These are phyloP conservation scores for Nomia melanderi DNA, from an alignment of 1,140 invertebrate genomes.

Conservation along the genomic window DNA sequence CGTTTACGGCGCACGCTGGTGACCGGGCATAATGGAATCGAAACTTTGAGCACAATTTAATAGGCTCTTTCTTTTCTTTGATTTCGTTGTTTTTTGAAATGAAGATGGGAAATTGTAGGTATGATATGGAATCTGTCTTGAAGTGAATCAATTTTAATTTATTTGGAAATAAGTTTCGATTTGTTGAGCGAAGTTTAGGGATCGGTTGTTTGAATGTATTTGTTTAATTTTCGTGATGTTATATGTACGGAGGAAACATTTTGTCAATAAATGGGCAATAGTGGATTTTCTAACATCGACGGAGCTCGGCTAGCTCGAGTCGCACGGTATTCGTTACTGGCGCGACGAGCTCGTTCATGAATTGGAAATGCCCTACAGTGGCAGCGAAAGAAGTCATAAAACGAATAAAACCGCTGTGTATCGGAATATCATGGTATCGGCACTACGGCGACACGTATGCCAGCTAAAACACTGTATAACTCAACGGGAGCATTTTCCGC, in stretches of 20 bases:
- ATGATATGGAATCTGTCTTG: too few relatives aligned
- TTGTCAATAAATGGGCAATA: not conserved
- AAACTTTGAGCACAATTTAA: too few relatives aligned
- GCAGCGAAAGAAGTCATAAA: constrained; percentile 76
- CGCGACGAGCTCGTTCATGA: constrained; percentile 72
- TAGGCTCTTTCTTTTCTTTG: too few relatives aligned
- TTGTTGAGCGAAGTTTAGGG: too few relatives aligned
- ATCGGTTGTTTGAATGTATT: too few relatives aligned
- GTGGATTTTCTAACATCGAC: not conserved
- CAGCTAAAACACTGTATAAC: not conserved
- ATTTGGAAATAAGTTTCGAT: too few relatives aligned
- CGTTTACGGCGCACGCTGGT: too few relatives aligned
- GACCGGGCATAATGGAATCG: too few relatives aligned
- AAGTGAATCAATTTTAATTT: too few relatives aligned
- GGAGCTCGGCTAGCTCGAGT: constrained; percentile 1
- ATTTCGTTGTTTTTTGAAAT: too few relatives aligned
- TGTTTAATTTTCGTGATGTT: not conserved
- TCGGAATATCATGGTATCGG: constrained; percentile 53
- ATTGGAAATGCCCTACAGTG: constrained; percentile 75
- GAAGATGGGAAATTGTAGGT: too few relatives aligned
- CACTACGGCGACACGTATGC: constrained; percentile 22
- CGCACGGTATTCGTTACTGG: constrained; percentile 48
- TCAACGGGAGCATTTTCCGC: constrained; percentile 23
- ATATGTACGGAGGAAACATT: not conserved
- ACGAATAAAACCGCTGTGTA: constrained; percentile 69